Evolutionary conservation across 2,113 vertebrate species (phyloP).

Genomic region (Varanus komodoensis): DNA sequence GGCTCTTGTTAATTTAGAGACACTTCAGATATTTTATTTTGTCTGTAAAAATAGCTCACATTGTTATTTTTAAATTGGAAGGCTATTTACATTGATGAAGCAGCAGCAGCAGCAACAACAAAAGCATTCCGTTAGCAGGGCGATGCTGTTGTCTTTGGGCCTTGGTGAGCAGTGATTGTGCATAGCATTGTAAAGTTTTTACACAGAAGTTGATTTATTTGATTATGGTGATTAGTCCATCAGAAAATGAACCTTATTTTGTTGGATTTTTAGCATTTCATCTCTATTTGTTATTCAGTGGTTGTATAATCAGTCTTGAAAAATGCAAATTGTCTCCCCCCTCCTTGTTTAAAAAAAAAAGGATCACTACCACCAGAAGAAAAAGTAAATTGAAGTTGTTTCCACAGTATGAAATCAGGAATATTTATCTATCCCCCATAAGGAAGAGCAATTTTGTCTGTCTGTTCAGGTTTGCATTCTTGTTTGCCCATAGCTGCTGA

Average conservation of each 20-base stretch:
- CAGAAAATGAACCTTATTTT: conserved; percentile 56
- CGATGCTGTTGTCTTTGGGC: conserved; percentile 54
- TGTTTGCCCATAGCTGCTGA: conserved; percentile 38
- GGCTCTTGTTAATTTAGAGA: conserved; percentile 80
- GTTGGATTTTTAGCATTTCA: conserved; percentile 58
- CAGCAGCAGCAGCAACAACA: background rate
- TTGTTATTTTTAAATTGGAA: conserved; percentile 68
- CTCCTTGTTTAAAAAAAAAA: conserved; percentile 31
- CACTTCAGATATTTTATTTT: conserved; percentile 73
- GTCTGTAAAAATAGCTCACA: conserved; percentile 70
- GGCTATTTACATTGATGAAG: background rate
- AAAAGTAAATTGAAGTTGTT: conserved; percentile 67
- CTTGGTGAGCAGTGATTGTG: conserved; percentile 46
- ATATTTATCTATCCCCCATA: conserved; percentile 7
- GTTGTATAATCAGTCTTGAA: conserved; percentile 67
- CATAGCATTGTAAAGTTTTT: conserved; percentile 62
- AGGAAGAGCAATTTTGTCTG: conserved; percentile 1
- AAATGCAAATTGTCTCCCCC: conserved; percentile 59
- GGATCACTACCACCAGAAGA: conserved; percentile 13
- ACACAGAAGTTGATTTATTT: conserved; percentile 66
- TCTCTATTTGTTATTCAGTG: conserved; percentile 67
- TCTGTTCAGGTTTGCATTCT: conserved; percentile 9
- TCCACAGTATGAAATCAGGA: conserved; percentile 65
- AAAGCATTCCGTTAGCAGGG: background rate
- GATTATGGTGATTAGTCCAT: conserved; percentile 49